phyloP scores from a whole-genome alignment of 2,797 vertebrate species.

The Lophotriccus pileatus region DNA sequence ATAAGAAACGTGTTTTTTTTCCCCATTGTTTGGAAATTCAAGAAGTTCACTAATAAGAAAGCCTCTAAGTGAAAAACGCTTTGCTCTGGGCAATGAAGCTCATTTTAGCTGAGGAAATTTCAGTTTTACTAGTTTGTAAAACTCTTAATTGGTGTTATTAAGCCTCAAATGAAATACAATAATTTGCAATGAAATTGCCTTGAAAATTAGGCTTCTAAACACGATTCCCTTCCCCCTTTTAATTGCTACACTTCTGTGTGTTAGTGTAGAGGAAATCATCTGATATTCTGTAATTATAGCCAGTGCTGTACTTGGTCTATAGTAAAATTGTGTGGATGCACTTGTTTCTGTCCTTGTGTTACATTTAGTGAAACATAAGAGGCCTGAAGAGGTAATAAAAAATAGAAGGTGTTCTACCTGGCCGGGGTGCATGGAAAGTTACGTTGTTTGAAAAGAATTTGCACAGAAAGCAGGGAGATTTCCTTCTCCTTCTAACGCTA shows the following conservation, averaged over 20 bases:
- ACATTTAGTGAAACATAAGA: not conserved
- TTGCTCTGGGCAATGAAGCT: not conserved
- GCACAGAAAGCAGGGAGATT: not conserved
- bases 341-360: not conserved
- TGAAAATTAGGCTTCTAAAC: conserved; percentile 4
- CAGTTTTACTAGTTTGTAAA: conserved; percentile 16
- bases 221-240: not conserved
- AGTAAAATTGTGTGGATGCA: not conserved
- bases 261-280: not conserved
- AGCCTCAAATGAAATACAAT: not conserved
- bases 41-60: not conserved
- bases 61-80: not conserved
- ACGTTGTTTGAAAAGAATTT: not conserved
- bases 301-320: not conserved
- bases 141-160: conserved; percentile 28
- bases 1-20: not conserved
- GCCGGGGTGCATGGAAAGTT: accelerated
- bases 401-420: not conserved
- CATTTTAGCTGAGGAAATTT: conserved; percentile 32
- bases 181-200: conserved; percentile 1
- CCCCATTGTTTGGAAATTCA: not conserved
- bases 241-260: not conserved
- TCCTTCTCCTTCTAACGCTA: not conserved
- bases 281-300: not conserved
- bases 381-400: not conserved